Conservation (phyloP, 2,888 invertebrate genomes). For the Periphyllus acericola region DNA sequence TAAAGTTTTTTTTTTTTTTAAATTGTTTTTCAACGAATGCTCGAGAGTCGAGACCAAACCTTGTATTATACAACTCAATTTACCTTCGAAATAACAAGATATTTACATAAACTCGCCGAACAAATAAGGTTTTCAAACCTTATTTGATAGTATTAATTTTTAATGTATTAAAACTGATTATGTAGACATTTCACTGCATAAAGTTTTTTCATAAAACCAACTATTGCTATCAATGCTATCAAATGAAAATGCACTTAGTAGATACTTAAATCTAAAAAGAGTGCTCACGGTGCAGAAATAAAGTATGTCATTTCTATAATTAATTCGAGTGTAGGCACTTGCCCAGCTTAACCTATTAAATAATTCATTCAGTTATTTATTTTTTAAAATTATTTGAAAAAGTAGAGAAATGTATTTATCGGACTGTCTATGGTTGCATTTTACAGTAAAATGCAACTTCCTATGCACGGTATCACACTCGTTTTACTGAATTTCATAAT, state of each 20-base stretch:
- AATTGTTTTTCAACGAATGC: neutral
- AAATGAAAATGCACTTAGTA: neutral
- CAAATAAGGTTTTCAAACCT: neutral
- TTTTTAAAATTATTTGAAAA: neutral
- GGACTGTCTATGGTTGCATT: neutral
- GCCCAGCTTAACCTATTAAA: neutral
- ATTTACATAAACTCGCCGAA: neutral
- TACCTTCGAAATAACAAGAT: neutral
- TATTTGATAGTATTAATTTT: neutral
- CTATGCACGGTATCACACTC: neutral
- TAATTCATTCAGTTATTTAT: neutral
- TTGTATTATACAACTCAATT: neutral
- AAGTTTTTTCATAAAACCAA: neutral
- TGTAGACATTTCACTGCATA: neutral
- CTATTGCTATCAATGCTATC: neutral
- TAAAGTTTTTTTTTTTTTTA: neutral
- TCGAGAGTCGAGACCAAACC: neutral
- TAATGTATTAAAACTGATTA: neutral
- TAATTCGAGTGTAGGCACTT: neutral
- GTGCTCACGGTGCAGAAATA: neutral
- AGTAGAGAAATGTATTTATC: neutral
- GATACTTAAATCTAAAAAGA: neutral
- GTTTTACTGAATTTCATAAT: neutral
- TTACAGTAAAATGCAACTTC: neutral
- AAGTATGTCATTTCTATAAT: neutral